Percentiles rank a stretch among this genome's conserved stretches.
Evolutionary conservation across 1,140 invertebrate species (phyloP).

Genomic region (Yoshiicerus persimilis): DNA sequence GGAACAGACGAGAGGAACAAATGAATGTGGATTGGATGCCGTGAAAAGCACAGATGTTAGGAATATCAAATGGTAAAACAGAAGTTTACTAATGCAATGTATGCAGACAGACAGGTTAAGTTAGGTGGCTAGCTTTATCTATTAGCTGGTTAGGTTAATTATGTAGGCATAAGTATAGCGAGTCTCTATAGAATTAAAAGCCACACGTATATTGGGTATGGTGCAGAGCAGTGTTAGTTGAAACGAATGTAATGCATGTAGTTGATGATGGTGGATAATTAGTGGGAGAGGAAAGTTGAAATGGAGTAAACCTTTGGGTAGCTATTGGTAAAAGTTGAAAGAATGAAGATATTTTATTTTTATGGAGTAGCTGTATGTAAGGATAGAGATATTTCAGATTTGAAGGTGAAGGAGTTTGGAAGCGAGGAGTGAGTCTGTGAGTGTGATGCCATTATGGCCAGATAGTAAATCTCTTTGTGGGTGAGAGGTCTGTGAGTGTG

Average conservation of each 20-base stretch:
- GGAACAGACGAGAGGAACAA: background rate
- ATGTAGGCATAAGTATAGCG: background rate
- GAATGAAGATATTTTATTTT: constrained; percentile 32
- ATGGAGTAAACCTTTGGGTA: background rate
- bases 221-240: too few species aligned
- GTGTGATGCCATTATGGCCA: constrained; percentile 11
- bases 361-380: constrained; percentile 25
- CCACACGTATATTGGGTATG: background rate
- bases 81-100: background rate
- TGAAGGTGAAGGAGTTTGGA: constrained; percentile 13
- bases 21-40: background rate
- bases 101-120: background rate
- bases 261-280: constrained; percentile 16
- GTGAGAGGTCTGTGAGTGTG: constrained; percentile 20
- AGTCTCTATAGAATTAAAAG: background rate
- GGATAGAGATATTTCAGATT: constrained; percentile 29
- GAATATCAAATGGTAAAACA: background rate
- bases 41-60: constrained; percentile 2
- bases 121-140: background rate
- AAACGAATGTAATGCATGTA: too few species aligned
- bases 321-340: constrained; percentile 5
- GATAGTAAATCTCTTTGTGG: constrained; percentile 32
- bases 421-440: too few species aligned
- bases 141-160: background rate
- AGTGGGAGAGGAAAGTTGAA: constrained; percentile 11